These are phyloP conservation scores for Drosophila neocordata DNA, from an alignment of 1,140 invertebrate genomes.

Conservation along the genomic window DNA sequence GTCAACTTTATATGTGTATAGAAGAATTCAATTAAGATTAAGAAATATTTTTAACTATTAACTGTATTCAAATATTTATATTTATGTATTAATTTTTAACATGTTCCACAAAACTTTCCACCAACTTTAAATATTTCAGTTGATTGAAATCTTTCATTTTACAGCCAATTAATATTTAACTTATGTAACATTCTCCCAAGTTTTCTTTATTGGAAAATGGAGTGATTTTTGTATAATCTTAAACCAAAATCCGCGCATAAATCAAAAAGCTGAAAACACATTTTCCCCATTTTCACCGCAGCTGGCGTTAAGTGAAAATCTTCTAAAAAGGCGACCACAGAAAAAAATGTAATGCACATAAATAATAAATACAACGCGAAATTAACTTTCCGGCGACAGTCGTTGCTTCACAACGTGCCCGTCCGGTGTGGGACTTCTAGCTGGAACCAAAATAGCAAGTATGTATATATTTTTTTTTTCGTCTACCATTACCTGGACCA, in stretches of 20 bases:
- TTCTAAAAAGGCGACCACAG: slow-evolving; percentile 54
- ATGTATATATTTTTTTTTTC: slow-evolving; percentile 1
- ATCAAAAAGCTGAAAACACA: slow-evolving; percentile 36
- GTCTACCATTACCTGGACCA: slow-evolving; percentile 40
- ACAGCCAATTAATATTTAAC: slow-evolving; percentile 11
- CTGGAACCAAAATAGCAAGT: slow-evolving; percentile 7
- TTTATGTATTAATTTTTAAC: no score
- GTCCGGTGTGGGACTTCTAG: slow-evolving; percentile 22
- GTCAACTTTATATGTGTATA: no score
- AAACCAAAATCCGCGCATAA: slow-evolving; percentile 31
- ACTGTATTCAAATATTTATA: no score
- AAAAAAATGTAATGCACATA: slow-evolving; percentile 63
- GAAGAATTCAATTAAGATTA: no score
- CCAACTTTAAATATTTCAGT: not conserved
- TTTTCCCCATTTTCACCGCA: slow-evolving; percentile 20
- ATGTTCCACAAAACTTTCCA: no score
- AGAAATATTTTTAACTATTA: no score
- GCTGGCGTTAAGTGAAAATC: slow-evolving; percentile 63
- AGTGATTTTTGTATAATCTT: slow-evolving; percentile 11
- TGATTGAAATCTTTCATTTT: slow-evolving; percentile 7
- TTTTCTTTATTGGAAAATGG: not conserved
- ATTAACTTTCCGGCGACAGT: slow-evolving; percentile 70
- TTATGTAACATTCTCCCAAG: not conserved
- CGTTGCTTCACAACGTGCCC: slow-evolving; percentile 47
- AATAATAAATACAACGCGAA: slow-evolving; percentile 74